Evolutionary conservation across 2,797 vertebrate genomes (phyloP).

Genomic region (Oryzias sinensis): DNA sequence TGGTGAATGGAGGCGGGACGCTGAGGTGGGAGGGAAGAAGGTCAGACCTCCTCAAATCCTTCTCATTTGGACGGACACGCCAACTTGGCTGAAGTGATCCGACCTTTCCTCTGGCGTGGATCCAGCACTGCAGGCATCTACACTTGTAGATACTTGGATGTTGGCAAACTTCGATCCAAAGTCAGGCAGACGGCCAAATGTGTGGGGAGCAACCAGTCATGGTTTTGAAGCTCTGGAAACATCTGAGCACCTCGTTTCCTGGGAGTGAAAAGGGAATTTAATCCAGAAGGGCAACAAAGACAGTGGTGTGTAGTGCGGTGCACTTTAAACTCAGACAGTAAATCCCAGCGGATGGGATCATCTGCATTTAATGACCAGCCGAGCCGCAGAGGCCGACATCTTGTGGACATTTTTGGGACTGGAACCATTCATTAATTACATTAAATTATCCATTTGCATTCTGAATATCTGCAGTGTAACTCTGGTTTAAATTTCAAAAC

Average conservation of each 20-base stretch:
- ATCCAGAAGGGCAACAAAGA: background rate
- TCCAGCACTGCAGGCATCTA: slow-evolving; percentile 5
- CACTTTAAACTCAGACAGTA: slow-evolving; percentile 36
- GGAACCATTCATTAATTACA: slow-evolving; percentile 3
- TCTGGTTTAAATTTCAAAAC: too few relatives aligned
- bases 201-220: background rate
- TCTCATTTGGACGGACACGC: slow-evolving; percentile 43
- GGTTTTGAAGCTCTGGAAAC: background rate
- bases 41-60: slow-evolving; percentile 45
- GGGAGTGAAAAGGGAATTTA: background rate
- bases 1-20: slow-evolving; percentile 54
- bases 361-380: slow-evolving; percentile 42
- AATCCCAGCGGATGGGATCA: slow-evolving; percentile 66
- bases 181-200: background rate
- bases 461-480: background rate
- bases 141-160: background rate
- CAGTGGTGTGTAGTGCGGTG: slow-evolving; percentile 40
- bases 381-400: slow-evolving; percentile 53
- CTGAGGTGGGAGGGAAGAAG: slow-evolving; percentile 21
- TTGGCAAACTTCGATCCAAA: slow-evolving; percentile 7
- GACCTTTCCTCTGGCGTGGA: slow-evolving; percentile 25
- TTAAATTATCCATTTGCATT: background rate
- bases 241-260: background rate
- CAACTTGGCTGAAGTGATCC: slow-evolving; percentile 46
- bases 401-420: slow-evolving; percentile 46